A percentile compares a stretch with the other conserved stretches of the same genome.
phyloP scores from a whole-genome alignment of 1,140 invertebrate genomes.

The Drosophila gunungcola region DNA sequence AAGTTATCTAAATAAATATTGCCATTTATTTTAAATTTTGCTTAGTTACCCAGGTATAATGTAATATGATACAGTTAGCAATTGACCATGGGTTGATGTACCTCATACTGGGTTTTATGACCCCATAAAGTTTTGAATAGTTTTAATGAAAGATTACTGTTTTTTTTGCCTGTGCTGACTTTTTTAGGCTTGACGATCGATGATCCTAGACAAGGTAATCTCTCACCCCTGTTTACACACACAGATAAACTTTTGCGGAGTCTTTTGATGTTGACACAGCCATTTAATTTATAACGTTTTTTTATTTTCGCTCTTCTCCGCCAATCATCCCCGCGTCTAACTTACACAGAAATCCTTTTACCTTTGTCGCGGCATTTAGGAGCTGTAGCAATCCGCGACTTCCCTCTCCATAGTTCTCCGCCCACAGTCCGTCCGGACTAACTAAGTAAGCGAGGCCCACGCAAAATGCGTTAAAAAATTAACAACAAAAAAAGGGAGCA shows the following conservation, averaged over 20 bases:
- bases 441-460: conserved; percentile 55
- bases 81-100: too few species aligned
- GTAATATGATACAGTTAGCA: too few species aligned
- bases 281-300: conserved; percentile 52
- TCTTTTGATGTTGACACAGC: conserved; percentile 32
- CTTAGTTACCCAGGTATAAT: too few species aligned
- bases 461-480: conserved; percentile 72
- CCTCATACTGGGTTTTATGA: too few species aligned
- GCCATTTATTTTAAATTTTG: too few species aligned
- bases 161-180: not conserved
- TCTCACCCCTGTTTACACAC: not conserved
- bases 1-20: too few species aligned
- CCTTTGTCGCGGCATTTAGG: conserved; percentile 63
- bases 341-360: conserved; percentile 70
- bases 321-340: conserved; percentile 25
- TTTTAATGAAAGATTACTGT: too few species aligned
- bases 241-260: not conserved
- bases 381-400: conserved; percentile 54
- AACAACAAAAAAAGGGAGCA: conserved; percentile 30
- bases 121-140: too few species aligned
- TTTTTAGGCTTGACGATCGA: conserved; percentile 6
- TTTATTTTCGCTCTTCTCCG: conserved; percentile 11
- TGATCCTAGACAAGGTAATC: conserved; percentile 26
- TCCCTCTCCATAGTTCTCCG: not conserved
- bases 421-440: conserved; percentile 11